phyloP scores from a whole-genome alignment of 2,797 vertebrate species.

The Lagodon rhomboides region DNA sequence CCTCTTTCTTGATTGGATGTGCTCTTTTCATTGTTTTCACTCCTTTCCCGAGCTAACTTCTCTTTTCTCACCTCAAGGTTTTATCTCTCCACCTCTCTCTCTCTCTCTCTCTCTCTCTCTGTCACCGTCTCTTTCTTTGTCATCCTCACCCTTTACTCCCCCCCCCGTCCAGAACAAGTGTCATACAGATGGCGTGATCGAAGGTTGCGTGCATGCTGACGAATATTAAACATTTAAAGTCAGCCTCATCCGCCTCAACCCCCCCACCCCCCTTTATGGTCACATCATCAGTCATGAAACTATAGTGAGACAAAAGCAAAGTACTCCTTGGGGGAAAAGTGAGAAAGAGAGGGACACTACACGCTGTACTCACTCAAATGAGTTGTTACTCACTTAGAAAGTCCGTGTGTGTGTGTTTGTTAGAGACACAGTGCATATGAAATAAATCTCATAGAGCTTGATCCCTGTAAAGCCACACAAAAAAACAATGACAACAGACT shows the following conservation, averaged over 20 bases:
- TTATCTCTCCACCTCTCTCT: slow-evolving; percentile 9
- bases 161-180: slow-evolving; percentile 35
- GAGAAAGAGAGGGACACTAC: slow-evolving; percentile 6
- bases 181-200: slow-evolving; percentile 61
- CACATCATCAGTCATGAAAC: slow-evolving; percentile 45
- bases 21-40: slow-evolving; percentile 50
- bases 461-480: not conserved
- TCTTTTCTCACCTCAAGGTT: slow-evolving; percentile 56
- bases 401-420: not conserved
- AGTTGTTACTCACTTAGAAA: not conserved
- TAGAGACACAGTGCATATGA: slow-evolving; percentile 18
- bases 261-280: slow-evolving; percentile 15
- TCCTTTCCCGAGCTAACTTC: slow-evolving; percentile 28
- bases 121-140: not conserved
- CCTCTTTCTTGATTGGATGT: slow-evolving; percentile 52
- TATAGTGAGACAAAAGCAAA: slow-evolving; percentile 51
- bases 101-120: not conserved
- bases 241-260: slow-evolving; percentile 6
- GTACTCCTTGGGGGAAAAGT: slow-evolving; percentile 23
- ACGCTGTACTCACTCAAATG: slow-evolving; percentile 14
- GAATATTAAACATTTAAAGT: slow-evolving; percentile 75
- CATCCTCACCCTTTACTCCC: slow-evolving; percentile 12
- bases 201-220: slow-evolving; percentile 55
- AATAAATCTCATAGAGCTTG: slow-evolving; percentile 31
- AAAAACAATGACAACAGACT: slow-evolving; percentile 4